These are phyloP conservation scores for Ypsolopha scabrella DNA, from an alignment of 2,888 invertebrate genomes.

Conservation along the genomic window DNA sequence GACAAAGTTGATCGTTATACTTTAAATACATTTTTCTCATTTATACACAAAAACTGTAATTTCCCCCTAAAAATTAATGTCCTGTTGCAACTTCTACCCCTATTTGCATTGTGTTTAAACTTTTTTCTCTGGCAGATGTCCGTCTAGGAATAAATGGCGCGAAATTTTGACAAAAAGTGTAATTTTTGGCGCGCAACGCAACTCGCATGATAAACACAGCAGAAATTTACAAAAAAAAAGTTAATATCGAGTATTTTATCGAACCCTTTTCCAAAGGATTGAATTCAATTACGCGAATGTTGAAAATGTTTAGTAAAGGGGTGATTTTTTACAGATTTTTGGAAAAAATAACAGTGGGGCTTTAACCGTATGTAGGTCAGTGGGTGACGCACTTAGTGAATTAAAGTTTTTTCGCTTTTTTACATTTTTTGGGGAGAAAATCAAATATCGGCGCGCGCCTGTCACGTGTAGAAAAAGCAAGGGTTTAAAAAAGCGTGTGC, in stretches of 20 bases:
- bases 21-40: slow-evolving; percentile 61
- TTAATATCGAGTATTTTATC: slow-evolving; percentile 51
- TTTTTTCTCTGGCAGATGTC: slow-evolving; percentile 57
- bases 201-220: slow-evolving; percentile 34
- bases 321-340: slow-evolving; percentile 47
- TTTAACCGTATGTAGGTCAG: slow-evolving; percentile 55
- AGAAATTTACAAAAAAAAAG: slow-evolving; percentile 31
- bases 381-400: slow-evolving; percentile 43
- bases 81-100: slow-evolving; percentile 38
- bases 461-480: slow-evolving; percentile 50
- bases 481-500: slow-evolving; percentile 42
- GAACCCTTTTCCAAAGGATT: slow-evolving; percentile 69
- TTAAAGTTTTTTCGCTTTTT: slow-evolving; percentile 37
- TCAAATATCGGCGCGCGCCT: slow-evolving; percentile 51
- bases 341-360: slow-evolving; percentile 38
- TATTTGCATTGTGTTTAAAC: slow-evolving; percentile 64
- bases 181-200: slow-evolving; percentile 47
- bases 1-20: slow-evolving; percentile 42
- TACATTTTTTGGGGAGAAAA: slow-evolving; percentile 8
- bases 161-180: slow-evolving; percentile 65
- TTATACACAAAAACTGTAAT: slow-evolving; percentile 50
- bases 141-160: slow-evolving; percentile 55
- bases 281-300: slow-evolving; percentile 52
- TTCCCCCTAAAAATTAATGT: slow-evolving; percentile 66
- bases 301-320: slow-evolving; percentile 44